phyloP scores from a whole-genome alignment of 2,113 vertebrate genomes.

The Gallinago media region DNA sequence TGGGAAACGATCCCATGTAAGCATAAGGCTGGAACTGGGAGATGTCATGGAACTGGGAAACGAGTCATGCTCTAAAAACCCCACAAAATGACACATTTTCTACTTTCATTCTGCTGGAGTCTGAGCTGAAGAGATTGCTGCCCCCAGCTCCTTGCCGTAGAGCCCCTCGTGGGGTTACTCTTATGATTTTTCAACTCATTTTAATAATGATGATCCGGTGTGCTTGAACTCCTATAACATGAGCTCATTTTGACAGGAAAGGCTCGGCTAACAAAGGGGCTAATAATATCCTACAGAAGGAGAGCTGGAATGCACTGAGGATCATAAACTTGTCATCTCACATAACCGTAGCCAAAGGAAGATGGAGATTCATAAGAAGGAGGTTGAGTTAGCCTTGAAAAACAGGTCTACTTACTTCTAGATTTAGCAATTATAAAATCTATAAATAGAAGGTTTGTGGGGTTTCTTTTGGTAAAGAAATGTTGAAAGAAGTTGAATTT shows the following conservation, averaged over 20 bases:
- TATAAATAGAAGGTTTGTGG: neutral
- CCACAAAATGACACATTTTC: neutral
- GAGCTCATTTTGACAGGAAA: conserved; percentile 34
- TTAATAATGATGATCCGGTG: neutral
- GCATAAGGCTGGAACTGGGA: neutral
- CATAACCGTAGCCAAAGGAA: neutral
- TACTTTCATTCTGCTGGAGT: neutral
- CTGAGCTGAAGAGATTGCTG: neutral
- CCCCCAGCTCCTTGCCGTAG: neutral
- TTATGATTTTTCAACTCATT: neutral
- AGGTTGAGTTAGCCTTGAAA: conserved; percentile 2
- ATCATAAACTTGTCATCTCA: conserved; percentile 14
- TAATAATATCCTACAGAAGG: conserved; percentile 20
- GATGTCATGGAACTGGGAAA: neutral
- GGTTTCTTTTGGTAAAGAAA: neutral
- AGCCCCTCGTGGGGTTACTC: neutral
- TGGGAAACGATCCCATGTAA: neutral
- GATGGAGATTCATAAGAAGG: neutral
- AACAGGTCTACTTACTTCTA: neutral
- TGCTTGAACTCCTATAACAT: neutral
- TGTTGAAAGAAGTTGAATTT: neutral
- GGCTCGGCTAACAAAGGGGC: conserved; percentile 10
- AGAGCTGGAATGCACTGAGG: neutral
- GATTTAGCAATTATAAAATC: neutral
- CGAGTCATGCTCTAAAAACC: neutral